phyloP scores from a whole-genome alignment of 2,797 vertebrate genomes.

The Thripadectes ignobilis region DNA sequence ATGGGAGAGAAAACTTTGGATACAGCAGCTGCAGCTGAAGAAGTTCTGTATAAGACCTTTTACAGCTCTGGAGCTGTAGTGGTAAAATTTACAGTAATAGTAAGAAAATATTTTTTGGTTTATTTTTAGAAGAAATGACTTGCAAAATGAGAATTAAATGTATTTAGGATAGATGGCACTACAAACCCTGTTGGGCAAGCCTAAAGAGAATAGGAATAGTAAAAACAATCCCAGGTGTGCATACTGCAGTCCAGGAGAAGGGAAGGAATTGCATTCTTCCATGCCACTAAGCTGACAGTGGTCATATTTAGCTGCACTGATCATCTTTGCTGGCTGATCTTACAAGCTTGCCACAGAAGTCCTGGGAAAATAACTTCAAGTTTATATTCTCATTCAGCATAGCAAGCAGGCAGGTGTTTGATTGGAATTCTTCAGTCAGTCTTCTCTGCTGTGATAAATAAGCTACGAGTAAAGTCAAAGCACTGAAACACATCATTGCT shows the following conservation, averaged over 20 bases:
- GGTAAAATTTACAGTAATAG: not conserved
- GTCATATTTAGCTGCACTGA: not conserved
- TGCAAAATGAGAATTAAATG: not conserved
- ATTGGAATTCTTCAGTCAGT: slow-evolving; percentile 5
- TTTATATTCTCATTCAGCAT: not conserved
- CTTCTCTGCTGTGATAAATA: slow-evolving; percentile 13
- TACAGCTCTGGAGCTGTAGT: not conserved
- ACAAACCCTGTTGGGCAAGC: not conserved
- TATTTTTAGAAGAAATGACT: not conserved
- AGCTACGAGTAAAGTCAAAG: not conserved
- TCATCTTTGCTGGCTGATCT: not conserved
- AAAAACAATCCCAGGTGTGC: not conserved
- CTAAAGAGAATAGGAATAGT: not conserved
- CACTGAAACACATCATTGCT: not conserved
- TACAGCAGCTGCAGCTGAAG: not conserved
- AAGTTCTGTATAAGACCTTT: not conserved
- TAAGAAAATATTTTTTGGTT: not conserved
- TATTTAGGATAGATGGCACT: not conserved
- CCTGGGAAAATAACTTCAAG: slow-evolving; percentile 13
- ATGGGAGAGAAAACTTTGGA: not conserved
- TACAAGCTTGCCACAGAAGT: not conserved
- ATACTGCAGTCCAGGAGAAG: not conserved
- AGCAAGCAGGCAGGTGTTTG: not conserved
- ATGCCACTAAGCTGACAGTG: not conserved
- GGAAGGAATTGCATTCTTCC: not conserved